These are phyloP conservation scores for Bubo scandiacus DNA, from an alignment of 2,113 vertebrate species.

Conservation along the genomic window DNA sequence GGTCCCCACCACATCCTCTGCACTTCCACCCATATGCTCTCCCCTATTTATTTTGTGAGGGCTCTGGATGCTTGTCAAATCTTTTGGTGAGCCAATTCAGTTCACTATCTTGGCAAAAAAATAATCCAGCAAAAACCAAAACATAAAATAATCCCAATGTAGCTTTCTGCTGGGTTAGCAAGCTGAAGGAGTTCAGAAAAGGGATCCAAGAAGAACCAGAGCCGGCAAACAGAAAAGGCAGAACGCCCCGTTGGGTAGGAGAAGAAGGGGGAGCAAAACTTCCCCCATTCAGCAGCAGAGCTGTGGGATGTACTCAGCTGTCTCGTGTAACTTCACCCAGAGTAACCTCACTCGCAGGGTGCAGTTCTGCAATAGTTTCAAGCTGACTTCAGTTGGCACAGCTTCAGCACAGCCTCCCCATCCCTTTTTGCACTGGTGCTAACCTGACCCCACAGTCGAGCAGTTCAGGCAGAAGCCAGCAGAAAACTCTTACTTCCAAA, in stretches of 20 bases:
- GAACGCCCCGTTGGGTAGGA: background rate
- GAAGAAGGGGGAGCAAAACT: conserved; percentile 53
- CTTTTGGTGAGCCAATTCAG: background rate
- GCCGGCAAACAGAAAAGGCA: conserved; percentile 21
- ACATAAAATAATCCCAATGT: background rate
- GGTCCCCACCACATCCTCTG: conserved; percentile 56
- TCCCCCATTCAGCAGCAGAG: conserved; percentile 50
- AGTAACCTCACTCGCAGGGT: conserved; percentile 48
- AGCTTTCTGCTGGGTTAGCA: conserved; percentile 9
- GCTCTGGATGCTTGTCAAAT: conserved; percentile 37
- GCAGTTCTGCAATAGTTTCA: conserved; percentile 64
- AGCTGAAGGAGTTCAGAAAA: conserved; percentile 1
- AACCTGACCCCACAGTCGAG: background rate
- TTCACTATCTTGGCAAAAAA: conserved; percentile 32
- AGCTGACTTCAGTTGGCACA: conserved; percentile 63
- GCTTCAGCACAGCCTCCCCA: conserved; percentile 38
- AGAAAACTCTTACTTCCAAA: background rate
- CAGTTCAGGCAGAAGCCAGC: background rate
- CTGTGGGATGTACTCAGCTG: conserved; percentile 54
- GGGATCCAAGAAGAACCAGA: conserved; percentile 17
- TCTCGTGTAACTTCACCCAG: conserved; percentile 61
- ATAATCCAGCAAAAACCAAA: conserved; percentile 15
- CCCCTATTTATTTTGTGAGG: conserved; percentile 31
- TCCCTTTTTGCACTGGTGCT: conserved; percentile 37
- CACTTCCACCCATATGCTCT: conserved; percentile 34